Evolutionary conservation across 2,888 invertebrate species (phyloP), one percentile per base, ranked within the genome.

Genomic region (Stenichneumon culpator): DNA sequence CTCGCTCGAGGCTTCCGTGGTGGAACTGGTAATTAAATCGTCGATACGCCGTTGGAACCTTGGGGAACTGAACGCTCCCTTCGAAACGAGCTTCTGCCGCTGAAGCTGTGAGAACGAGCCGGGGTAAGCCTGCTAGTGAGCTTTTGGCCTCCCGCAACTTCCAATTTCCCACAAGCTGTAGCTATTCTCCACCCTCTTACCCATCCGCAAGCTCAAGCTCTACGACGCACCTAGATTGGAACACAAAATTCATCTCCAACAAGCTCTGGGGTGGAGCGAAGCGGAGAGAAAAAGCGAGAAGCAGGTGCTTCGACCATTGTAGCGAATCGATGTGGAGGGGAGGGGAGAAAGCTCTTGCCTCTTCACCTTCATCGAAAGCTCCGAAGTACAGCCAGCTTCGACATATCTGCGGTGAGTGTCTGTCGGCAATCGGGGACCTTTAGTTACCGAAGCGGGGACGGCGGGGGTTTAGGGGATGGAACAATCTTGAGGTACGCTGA

Each of bases 11-110:
- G 65, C 57, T 19, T 60, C 7, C 28, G 16, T 11, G 14, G 47
- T 72, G 79, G 70, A 86, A 83, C 79, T 73, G 77, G 80, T 80
- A 86, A 86, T 86, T 86, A 86, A 86, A 86, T 83, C 73, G 86
- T 78, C 83, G 86, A 86, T 86, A 86, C 86, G 73, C 65, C 32
- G 60, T 4, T 50, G 50, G 14, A 52, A 22, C 60, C 77, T 63
- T 60, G 11, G 22, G 57, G 25, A 22, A 72, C 67, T 32, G 77
- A 47, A 60, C 69, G 63, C 68, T 69, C 67, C 57, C 54, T 44
- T 11, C 57, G 50, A 69, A 69, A 63, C 80, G 68, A 68, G 83
- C 60, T 54, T 77, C 57, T 52, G 32, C 57, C 39, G 22, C 52
- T 44, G 63, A 16, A 32, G 25, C 28, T 25, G 52, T 54, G 65